Base-by-base conservation (phyloP, 2,888 invertebrate genomes). In the Limenitis camilla region DNA sequence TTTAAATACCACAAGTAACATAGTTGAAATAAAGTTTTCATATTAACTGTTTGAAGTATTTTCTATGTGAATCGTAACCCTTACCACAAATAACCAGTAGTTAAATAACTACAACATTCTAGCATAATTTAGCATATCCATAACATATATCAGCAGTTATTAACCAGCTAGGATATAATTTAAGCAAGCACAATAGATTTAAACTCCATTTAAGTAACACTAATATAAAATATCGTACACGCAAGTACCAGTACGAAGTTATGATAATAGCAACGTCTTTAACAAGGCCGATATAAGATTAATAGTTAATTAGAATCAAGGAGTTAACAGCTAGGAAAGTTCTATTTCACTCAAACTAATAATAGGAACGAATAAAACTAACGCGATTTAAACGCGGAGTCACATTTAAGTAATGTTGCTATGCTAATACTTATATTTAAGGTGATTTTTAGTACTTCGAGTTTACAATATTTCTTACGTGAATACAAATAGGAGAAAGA, bases 201-300 rank as follows among this genome's bases (percentile, higher is more conserved):
- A 45, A 45, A 38, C 30, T 32, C 41, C n/a, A 11, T 36, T 36
- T 36, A 36, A 36, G 41, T 39, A 9, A 39, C 39, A 36, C 40
- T 46, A 49, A 49, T 53, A 49, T 42, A 53, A 49, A 53, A 53
- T 49, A 33, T 35, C 39, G 35, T n/a, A 41, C 52, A 53, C 49
- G 49, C 53, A 46, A 56, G 49, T 49, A 31, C 39, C 42, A 33
- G 43, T 42, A 31, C 27, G 33, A 46, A 49, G 41, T 49, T 52
- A 56, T 44, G 39, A 35, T 40, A 52, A 40, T 44, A 44, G 43
- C 51, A 19, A 45, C 43, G 27, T 49, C 42, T 44, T 55, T 45
- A 52, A 55, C 50, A 41, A 46, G 31, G 10, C 28, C 47, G 31
- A 40, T 33, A 43, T 44, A 38, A 43, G 40, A 54, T 45, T 45